Percentiles rank a stretch among this genome's conserved stretches.
These are phyloP conservation scores for Strix uralensis DNA, from an alignment of 2,113 vertebrate species.

Conservation along the genomic window DNA sequence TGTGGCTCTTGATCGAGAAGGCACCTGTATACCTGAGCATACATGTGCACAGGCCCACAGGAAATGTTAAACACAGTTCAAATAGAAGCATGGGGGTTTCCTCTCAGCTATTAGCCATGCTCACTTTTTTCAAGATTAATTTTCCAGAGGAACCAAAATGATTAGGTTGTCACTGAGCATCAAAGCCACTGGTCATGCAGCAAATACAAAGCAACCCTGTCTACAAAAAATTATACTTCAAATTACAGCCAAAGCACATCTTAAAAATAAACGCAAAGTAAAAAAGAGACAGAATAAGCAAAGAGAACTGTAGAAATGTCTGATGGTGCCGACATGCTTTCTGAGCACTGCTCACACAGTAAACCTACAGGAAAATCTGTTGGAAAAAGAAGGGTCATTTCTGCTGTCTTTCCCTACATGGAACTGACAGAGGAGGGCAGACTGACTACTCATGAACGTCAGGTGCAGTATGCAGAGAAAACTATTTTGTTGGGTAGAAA, in stretches of 20 bases:
- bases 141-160: background rate
- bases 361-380: background rate
- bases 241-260: background rate
- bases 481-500: background rate
- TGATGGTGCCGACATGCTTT: background rate
- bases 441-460: background rate
- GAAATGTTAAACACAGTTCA: background rate
- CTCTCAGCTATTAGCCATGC: background rate
- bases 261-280: background rate
- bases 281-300: background rate
- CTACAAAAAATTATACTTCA: background rate
- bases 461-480: background rate
- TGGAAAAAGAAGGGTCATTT: background rate
- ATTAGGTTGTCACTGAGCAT: background rate
- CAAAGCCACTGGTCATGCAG: background rate
- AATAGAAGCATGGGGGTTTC: background rate
- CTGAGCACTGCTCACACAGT: background rate
- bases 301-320: background rate
- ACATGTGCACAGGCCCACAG: background rate
- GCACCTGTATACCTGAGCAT: background rate
- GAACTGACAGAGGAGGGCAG: background rate
- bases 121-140: background rate
- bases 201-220: background rate
- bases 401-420: background rate
- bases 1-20: background rate